Conservation (phyloP, 2,113 vertebrate genomes). For the Typhlomys cinereus region DNA sequence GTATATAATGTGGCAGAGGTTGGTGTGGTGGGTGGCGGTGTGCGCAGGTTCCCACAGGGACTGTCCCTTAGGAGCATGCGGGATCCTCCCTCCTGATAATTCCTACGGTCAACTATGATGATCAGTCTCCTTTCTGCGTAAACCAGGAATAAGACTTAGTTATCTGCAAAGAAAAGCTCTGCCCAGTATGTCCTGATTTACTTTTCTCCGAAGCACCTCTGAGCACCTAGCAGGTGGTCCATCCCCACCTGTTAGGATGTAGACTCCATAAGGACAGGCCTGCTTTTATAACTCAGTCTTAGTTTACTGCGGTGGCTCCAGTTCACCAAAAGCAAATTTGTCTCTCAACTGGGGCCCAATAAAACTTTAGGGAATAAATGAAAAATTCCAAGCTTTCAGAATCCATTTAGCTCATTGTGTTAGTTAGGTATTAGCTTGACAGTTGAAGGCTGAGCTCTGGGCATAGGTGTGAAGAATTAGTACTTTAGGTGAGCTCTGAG, state of each 20-base stretch:
- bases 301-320: neutral
- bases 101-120: neutral
- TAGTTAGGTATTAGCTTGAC: no score
- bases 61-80: rapidly evolving
- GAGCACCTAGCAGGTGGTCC: neutral
- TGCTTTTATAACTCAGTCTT: neutral
- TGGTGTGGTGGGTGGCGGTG: rapidly evolving
- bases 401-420: neutral
- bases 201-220: neutral
- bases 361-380: neutral
- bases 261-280: neutral
- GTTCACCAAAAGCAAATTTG: neutral
- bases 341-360: neutral
- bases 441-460: no score
- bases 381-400: neutral
- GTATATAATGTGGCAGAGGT: neutral
- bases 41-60: neutral
- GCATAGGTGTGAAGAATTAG: no score
- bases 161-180: neutral
- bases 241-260: neutral
- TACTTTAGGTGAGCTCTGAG: no score
- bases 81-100: neutral
- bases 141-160: neutral
- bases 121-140: neutral
- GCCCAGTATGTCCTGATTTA: neutral